These are phyloP conservation scores for Pasiphila rectangulata DNA, from an alignment of 2,888 invertebrate genomes.

Conservation along the genomic window DNA sequence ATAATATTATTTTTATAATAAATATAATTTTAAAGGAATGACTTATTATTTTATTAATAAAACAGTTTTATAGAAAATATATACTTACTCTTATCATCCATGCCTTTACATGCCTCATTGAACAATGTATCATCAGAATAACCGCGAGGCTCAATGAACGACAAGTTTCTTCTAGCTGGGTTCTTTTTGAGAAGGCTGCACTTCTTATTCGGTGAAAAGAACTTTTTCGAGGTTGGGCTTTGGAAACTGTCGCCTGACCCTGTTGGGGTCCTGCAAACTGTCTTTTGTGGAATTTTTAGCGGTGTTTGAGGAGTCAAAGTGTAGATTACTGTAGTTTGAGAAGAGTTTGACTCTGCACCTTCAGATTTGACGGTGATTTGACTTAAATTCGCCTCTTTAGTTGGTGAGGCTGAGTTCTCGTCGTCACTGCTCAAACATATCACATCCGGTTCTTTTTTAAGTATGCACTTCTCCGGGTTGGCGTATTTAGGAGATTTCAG, in stretches of 20 bases:
- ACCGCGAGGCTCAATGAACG: slow-evolving; percentile 21
- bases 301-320: slow-evolving; percentile 36
- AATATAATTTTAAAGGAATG: no score
- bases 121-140: slow-evolving; percentile 31
- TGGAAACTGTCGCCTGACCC: slow-evolving; percentile 26
- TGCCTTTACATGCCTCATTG: slow-evolving; percentile 36
- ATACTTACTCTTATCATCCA: slow-evolving; percentile 68
- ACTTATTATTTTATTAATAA: no score
- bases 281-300: slow-evolving; percentile 28
- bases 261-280: slow-evolving; percentile 28
- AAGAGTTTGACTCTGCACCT: slow-evolving; percentile 11
- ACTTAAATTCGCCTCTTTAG: slow-evolving; percentile 10
- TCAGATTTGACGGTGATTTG: slow-evolving; percentile 11
- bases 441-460: slow-evolving; percentile 25
- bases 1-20: no score
- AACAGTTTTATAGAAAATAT: no score
- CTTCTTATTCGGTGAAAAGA: slow-evolving; percentile 62
- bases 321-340: slow-evolving; percentile 30
- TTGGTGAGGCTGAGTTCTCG: slow-evolving; percentile 33
- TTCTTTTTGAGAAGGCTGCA: slow-evolving; percentile 41
- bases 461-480: slow-evolving; percentile 12
- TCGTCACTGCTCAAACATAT: slow-evolving; percentile 53
- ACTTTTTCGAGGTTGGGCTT: slow-evolving; percentile 43
- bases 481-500: slow-evolving; percentile 37
- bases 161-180: slow-evolving; percentile 51